Evolutionary conservation across 2,888 invertebrate species (phyloP).

Genomic region (Ichneumoninae sp.): DNA sequence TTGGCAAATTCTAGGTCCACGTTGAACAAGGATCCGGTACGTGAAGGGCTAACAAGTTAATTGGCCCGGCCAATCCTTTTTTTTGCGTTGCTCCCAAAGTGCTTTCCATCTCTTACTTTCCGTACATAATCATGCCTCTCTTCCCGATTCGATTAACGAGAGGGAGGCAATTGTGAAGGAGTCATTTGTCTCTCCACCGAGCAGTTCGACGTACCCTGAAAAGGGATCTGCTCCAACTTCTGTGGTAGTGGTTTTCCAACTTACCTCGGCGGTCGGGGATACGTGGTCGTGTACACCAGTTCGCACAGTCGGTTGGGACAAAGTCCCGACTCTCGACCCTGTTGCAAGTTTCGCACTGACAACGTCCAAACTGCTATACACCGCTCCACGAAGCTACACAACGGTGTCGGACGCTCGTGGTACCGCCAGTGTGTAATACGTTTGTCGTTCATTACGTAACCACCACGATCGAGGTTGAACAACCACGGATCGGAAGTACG

Average conservation of each 20-base stretch:
- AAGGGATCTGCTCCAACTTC: not conserved
- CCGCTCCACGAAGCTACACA: not conserved
- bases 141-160: no score
- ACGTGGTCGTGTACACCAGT: not conserved
- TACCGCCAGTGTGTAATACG: not conserved
- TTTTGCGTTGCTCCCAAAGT: no score
- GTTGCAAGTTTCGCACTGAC: not conserved
- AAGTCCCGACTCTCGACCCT: not conserved
- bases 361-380: not conserved
- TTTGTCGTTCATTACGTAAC: constrained; percentile 2
- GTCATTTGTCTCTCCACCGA: not conserved
- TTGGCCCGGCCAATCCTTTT: no score
- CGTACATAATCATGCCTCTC: not conserved
- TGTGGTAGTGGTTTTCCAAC: not conserved
- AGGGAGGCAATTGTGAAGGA: not conserved
- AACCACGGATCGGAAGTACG: not conserved
- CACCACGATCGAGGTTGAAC: not conserved
- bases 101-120: no score
- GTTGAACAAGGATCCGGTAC: no score
- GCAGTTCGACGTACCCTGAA: not conserved
- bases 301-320: not conserved
- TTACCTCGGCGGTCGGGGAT: not conserved
- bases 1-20: no score
- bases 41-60: no score
- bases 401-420: not conserved